These are phyloP conservation scores for Emesis russula DNA, from an alignment of 2,888 invertebrate genomes.

Conservation along the genomic window DNA sequence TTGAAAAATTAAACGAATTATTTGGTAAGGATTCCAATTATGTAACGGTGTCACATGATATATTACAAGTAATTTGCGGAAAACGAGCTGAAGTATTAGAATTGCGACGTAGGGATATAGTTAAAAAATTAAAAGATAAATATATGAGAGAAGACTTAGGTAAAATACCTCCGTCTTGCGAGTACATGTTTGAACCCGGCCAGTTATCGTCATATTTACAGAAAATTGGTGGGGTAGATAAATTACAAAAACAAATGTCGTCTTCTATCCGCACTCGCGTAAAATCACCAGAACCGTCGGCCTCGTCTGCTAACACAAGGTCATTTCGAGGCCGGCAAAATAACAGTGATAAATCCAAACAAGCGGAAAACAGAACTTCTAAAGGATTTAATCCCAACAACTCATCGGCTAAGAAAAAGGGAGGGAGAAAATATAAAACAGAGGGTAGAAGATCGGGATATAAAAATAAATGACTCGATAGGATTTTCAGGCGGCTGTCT, in stretches of 20 bases:
- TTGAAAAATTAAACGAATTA: slow-evolving; percentile 56
- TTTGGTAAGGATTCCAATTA: slow-evolving; percentile 53
- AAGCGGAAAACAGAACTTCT: not conserved
- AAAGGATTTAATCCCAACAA: slow-evolving; percentile 88
- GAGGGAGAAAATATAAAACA: not conserved
- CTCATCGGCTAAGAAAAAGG: slow-evolving; percentile 38
- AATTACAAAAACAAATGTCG: not conserved
- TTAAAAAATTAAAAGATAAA: slow-evolving; percentile 35
- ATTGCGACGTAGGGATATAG: slow-evolving; percentile 33
- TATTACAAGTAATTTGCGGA: slow-evolving; percentile 62
- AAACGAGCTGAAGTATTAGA: slow-evolving; percentile 60
- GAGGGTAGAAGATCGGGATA: no score
- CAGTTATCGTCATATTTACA: slow-evolving; percentile 30
- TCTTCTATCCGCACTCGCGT: not conserved
- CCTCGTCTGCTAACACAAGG: not conserved
- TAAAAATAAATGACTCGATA: no score
- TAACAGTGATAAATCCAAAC: not conserved
- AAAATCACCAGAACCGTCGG: slow-evolving; percentile 24
- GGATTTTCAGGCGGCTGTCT: not conserved
- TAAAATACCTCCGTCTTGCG: slow-evolving; percentile 44
- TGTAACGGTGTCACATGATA: slow-evolving; percentile 60
- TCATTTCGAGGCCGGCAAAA: not conserved
- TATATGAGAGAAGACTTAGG: slow-evolving; percentile 20
- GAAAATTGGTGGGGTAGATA: slow-evolving; percentile 28
- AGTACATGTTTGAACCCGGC: slow-evolving; percentile 49